Conservation (phyloP, 2,888 invertebrate species). For the Nemotelus pantherinus region DNA sequence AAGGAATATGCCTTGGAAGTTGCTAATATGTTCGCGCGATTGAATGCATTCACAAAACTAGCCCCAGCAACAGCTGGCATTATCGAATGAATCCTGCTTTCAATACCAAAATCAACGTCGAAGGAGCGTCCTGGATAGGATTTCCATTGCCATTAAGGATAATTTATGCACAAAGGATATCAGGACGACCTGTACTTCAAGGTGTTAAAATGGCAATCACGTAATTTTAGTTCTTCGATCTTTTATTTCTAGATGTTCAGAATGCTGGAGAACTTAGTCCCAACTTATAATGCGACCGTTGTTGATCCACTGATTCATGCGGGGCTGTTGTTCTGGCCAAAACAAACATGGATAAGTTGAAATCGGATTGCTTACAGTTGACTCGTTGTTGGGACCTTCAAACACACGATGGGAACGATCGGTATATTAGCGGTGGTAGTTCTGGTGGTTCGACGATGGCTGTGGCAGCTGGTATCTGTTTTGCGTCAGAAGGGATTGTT, state of each 20-base stretch:
- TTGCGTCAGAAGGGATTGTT: constrained; percentile 69
- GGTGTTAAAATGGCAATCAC: constrained; percentile 53
- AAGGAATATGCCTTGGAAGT: constrained; percentile 59
- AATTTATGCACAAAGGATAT: constrained; percentile 87
- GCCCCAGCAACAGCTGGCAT: constrained; percentile 71
- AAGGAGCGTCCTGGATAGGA: constrained; percentile 75
- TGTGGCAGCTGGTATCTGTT: constrained; percentile 85
- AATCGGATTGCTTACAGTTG: constrained; percentile 93
- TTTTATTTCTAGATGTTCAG: constrained; percentile 59
- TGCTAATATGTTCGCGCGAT: constrained; percentile 64
- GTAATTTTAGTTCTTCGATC: no score
- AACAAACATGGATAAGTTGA: constrained; percentile 98
- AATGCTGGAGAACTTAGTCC: constrained; percentile 88
- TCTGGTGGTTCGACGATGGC: constrained; percentile 97
- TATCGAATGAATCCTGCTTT: constrained; percentile 70
- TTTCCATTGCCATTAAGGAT: constrained; percentile 92
- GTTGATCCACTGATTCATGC: constrained; percentile 77
- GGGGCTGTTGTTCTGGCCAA: constrained; percentile 89
- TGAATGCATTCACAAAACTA: constrained; percentile 82
- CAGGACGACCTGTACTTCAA: constrained; percentile 80
- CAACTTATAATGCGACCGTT: constrained; percentile 92
- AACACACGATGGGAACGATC: constrained; percentile 62
- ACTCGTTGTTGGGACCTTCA: constrained; percentile 89
- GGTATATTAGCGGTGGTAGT: constrained; percentile 92
- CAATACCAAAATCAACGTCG: constrained; percentile 69